Percentiles rank a stretch among this genome's conserved stretches.
Conservation (phyloP, 2,888 invertebrate genomes). For the Apantesis nais region DNA sequence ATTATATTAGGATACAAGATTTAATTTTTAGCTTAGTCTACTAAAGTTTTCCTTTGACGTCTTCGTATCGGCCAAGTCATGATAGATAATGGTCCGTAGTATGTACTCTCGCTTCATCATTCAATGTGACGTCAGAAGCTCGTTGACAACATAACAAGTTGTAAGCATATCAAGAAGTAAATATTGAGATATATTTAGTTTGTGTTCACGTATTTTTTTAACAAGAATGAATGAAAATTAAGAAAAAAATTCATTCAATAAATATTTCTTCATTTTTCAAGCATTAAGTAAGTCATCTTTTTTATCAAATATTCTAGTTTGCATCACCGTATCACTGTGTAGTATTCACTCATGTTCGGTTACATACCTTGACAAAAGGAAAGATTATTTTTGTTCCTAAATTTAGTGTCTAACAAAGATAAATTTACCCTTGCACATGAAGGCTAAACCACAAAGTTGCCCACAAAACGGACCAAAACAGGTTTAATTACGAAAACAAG, state of each 20-base stretch:
- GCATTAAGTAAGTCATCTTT: too few relatives aligned
- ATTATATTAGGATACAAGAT: background rate
- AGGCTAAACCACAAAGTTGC: too few relatives aligned
- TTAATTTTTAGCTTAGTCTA: background rate
- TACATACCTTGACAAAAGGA: too few relatives aligned
- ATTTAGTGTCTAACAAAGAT: too few relatives aligned
- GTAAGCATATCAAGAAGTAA: background rate
- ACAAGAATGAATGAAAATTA: too few relatives aligned
- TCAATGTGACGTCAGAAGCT: slow-evolving; percentile 9
- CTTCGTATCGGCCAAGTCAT: slow-evolving; percentile 23
- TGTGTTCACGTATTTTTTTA: background rate
- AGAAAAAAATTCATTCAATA: too few relatives aligned
- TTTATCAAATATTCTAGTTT: too few relatives aligned
- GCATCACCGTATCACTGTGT: too few relatives aligned
- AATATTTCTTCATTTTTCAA: too few relatives aligned
- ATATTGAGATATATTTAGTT: background rate
- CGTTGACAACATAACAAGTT: slow-evolving; percentile 16
- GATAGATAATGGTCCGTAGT: slow-evolving; percentile 21
- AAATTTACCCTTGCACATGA: too few relatives aligned
- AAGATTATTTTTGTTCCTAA: too few relatives aligned
- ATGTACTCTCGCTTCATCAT: slow-evolving; percentile 13
- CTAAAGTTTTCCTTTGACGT: background rate
- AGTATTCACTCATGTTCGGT: too few relatives aligned
- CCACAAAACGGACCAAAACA: background rate
- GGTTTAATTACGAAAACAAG: background rate